phyloP scores from a whole-genome alignment of 2,797 vertebrate genomes.

The Notolabrus celidotus region DNA sequence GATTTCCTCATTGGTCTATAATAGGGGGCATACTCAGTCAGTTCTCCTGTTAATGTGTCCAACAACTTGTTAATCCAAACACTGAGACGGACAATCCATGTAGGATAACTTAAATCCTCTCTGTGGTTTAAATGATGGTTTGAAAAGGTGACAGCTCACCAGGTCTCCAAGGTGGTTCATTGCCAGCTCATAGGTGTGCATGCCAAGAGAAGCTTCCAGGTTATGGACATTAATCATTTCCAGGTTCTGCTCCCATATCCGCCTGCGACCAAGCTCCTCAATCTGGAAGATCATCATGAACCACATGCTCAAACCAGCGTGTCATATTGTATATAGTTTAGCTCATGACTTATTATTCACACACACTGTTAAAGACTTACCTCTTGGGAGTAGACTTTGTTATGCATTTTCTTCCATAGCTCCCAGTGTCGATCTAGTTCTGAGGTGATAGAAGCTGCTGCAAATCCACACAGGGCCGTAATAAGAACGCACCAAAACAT shows the following conservation, averaged over 20 bases:
- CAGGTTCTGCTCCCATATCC: conserved; percentile 76
- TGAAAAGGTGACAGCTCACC: conserved; percentile 46
- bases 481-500: conserved; percentile 70
- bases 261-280: conserved; percentile 69
- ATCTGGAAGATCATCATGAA: conserved; percentile 45
- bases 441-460: conserved; percentile 38
- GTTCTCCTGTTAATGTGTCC: too few species aligned
- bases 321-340: too few species aligned
- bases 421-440: conserved; percentile 83
- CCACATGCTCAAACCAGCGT: too few species aligned
- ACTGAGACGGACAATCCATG: neutral
- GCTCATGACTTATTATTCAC: too few species aligned
- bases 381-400: conserved; percentile 80
- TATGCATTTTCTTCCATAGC: conserved; percentile 85
- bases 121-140: neutral
- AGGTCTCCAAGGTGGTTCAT: conserved; percentile 80
- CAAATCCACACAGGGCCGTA: conserved; percentile 33
- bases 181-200: conserved; percentile 75
- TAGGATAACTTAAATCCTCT: neutral
- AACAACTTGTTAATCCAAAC: too few species aligned
- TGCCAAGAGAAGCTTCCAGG: conserved; percentile 67
- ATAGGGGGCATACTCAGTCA: too few species aligned
- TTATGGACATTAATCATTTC: conserved; percentile 79
- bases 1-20: conserved; percentile 66
- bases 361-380: conserved; percentile 52